These are phyloP conservation scores for Semotilus atromaculatus DNA, from an alignment of 2,797 vertebrate species.

Conservation along the genomic window DNA sequence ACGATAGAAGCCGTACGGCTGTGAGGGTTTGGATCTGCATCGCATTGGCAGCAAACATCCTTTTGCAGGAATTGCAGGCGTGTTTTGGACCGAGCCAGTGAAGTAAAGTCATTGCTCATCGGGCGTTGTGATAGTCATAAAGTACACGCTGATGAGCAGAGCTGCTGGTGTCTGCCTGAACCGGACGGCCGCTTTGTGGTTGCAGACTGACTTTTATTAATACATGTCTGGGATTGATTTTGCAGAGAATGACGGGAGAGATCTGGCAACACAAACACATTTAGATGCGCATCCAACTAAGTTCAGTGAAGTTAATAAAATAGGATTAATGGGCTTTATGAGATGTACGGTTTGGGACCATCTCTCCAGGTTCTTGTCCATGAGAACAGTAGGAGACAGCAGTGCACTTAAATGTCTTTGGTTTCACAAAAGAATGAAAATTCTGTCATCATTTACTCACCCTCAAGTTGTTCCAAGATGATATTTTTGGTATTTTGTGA, in stretches of 20 bases:
- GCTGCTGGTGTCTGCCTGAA: conserved; percentile 9
- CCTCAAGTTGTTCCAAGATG: too few species aligned
- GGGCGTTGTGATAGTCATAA: neutral
- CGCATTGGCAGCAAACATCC: neutral
- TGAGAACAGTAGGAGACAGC: conserved; percentile 54
- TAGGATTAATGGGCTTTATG: conserved; percentile 63
- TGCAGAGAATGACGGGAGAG: neutral
- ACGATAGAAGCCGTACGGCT: neutral
- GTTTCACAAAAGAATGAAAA: neutral
- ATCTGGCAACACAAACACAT: conserved; percentile 35
- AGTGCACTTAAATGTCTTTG: neutral
- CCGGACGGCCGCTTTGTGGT: neutral
- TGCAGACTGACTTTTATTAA: conserved; percentile 46
- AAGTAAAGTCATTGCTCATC: conserved; percentile 1
- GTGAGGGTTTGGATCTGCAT: neutral
- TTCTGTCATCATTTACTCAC: neutral
- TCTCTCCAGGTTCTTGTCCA: conserved; percentile 74
- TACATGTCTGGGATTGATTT: conserved; percentile 48
- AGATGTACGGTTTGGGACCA: conserved; percentile 62
- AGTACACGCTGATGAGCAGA: conserved; percentile 22
- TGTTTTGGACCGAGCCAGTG: neutral
- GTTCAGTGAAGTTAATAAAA: conserved; percentile 66
- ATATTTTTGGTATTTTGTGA: neutral
- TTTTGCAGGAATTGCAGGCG: neutral
- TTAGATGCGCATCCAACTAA: conserved; percentile 46